A percentile compares a stretch with the other conserved stretches of the same genome.
Evolutionary conservation across 2,797 vertebrate species (phyloP).

Genomic region (Manis crassicaudata): DNA sequence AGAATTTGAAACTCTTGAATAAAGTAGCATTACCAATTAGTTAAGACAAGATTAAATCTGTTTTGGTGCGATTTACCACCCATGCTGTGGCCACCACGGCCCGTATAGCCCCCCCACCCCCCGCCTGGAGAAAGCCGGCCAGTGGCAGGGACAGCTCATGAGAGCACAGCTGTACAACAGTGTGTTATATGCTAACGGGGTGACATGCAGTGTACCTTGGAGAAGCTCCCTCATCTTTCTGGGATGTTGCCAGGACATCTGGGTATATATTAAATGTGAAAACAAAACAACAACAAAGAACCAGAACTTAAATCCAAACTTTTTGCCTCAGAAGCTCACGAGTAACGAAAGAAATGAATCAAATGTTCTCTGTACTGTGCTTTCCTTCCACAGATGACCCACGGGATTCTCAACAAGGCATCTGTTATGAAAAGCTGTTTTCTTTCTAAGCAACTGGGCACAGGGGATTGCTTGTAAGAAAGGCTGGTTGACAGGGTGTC

Average conservation of each 20-base stretch:
- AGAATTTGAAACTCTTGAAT: not conserved
- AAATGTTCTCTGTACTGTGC: not conserved
- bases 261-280: not conserved
- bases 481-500: not conserved
- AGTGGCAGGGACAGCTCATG: not conserved
- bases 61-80: no score
- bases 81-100: not conserved
- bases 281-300: not conserved
- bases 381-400: not conserved
- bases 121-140: no score
- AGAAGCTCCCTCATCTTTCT: not conserved
- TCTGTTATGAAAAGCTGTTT: not conserved
- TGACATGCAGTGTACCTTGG: accelerated
- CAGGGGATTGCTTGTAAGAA: not conserved
- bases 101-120: not conserved
- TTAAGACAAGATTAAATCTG: not conserved
- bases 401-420: not conserved
- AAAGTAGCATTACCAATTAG: not conserved
- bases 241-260: not conserved
- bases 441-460: not conserved
- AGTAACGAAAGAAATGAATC: not conserved
- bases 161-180: no score
- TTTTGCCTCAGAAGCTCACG: not conserved
- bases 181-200: not conserved
- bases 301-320: not conserved